Evolutionary conservation across 92 coral and sea anemone genomes (phyloP).

Genomic region (Heteractis magnifica): DNA sequence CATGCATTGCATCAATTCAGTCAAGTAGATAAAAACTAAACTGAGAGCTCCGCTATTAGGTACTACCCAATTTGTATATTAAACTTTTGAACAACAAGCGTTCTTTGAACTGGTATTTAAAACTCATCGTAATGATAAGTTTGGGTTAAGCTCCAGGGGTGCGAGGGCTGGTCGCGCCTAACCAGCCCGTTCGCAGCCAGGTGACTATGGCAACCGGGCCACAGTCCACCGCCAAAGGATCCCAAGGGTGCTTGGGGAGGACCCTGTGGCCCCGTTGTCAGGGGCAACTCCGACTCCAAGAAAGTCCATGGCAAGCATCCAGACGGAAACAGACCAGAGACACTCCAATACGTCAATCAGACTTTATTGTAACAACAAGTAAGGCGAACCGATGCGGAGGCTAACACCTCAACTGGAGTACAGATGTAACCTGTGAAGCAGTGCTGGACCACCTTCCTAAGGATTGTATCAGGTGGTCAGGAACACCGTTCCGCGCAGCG

Average conservation of each 20-base stretch:
- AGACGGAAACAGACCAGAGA: not conserved
- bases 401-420: not conserved
- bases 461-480: not conserved
- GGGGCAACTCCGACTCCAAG: not conserved
- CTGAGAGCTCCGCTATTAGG: too few relatives aligned
- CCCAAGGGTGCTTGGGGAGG: slow-evolving; percentile 7
- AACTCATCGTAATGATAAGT: slow-evolving; percentile 4
- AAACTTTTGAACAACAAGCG: too few relatives aligned
- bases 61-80: too few relatives aligned
- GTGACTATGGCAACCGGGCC: too few relatives aligned
- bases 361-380: not conserved
- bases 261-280: slow-evolving; percentile 2
- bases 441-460: not conserved
- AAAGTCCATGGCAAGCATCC: not conserved
- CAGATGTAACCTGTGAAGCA: not conserved
- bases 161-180: too few relatives aligned
- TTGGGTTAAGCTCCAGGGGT: not conserved
- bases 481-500: not conserved
- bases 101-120: not conserved
- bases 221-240: not conserved
- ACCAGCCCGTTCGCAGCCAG: too few relatives aligned
- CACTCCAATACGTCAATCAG: not conserved
- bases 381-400: not conserved
- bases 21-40: too few relatives aligned
- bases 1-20: too few relatives aligned